Base-by-base conservation (phyloP, 1,140 invertebrate species). In the Pogonomyrmex barbatus region DNA sequence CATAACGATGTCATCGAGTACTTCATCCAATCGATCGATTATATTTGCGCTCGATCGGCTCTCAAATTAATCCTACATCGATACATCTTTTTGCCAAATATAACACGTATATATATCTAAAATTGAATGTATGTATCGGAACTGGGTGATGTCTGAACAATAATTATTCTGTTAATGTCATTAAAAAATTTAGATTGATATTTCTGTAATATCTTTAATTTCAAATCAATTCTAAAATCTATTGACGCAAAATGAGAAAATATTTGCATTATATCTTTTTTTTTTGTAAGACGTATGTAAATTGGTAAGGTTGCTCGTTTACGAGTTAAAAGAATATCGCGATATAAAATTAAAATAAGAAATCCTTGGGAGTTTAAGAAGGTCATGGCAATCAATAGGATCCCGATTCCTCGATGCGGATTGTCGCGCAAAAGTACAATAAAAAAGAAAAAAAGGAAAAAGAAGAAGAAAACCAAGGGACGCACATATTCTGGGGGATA, bases 11-110 rank as follows among this genome's bases (percentile, higher is more conserved):
- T 67, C 39, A 17, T 45, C 63, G 39, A 42, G 39, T n/a, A 45
- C 39, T 47, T 71, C 8, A n/a, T 68, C 8, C 65, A 9, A 79
- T 79, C 24, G 65, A 81, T 81, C 65, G 65, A 42, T 70, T 30
- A 50, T 67, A 6, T 54, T 54, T 81, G 47, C 33, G 2, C 24
- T 56, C 17, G 50, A 56, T 81, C 30, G 24, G n/a, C 14, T 2
- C 24, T 30, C 3, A 30, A 62, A 65, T 78, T 78, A 65, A 65
- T 65, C 4, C 42, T 56, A 54, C 9, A 50, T 6, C 14, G 24
- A 30, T 10, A 33, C 12, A 45, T 45, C 42, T n/a, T n/a, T 33
- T 36, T 36, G 5, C 12, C 52, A 9, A 42, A 39, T 58, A 5
- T 24, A 24, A 24, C 24, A 24, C 24, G 24, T 24, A 24, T 24